phyloP scores from a whole-genome alignment of 1,140 invertebrate species.

The Coptotermes formosanus region DNA sequence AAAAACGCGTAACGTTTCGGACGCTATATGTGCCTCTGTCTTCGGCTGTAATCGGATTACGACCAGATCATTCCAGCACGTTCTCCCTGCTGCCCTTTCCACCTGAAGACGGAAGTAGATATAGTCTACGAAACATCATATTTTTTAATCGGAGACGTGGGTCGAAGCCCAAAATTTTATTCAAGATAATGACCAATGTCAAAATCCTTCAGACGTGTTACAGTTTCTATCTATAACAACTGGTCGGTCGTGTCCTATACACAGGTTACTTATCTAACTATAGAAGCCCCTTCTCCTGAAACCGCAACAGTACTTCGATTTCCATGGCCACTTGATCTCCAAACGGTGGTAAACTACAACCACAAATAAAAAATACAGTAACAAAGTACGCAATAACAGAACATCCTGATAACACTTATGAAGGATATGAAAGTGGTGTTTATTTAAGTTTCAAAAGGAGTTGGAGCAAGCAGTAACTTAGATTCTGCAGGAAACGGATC shows the following conservation, averaged over 20 bases:
- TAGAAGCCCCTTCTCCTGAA: neutral
- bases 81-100: too few species aligned
- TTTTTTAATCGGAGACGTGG: too few species aligned
- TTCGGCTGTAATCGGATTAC: too few species aligned
- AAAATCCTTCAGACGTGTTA: too few species aligned
- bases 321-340: neutral
- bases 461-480: neutral
- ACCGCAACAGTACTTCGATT: neutral
- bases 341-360: neutral
- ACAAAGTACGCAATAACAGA: neutral
- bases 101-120: too few species aligned
- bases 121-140: too few species aligned
- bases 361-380: neutral
- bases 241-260: neutral
- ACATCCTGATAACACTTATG: slow-evolving; percentile 11
- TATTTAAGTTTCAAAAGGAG: neutral
- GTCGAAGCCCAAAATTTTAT: too few species aligned
- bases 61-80: too few species aligned
- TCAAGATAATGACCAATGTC: too few species aligned
- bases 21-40: too few species aligned
- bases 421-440: slow-evolving; percentile 12
- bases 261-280: neutral
- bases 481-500: neutral
- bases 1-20: too few species aligned
- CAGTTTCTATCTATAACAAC: too few species aligned